Base-by-base conservation (phyloP, 2,113 vertebrate species). In the Trachemys scripta region DNA sequence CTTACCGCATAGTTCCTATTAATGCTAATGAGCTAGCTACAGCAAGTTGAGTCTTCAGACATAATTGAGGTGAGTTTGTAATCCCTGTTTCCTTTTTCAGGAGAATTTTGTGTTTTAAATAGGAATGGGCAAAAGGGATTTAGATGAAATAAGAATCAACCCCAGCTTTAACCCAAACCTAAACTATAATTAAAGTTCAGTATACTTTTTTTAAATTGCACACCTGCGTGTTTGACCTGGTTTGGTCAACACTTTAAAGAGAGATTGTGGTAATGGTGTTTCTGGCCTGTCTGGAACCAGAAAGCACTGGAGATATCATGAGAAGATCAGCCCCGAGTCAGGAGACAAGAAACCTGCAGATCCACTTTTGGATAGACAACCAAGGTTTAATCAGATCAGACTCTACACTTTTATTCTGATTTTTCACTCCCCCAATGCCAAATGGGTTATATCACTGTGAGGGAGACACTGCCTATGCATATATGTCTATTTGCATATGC, bases 11-110 rank as follows among this genome's bases (percentile, higher is more conserved):
- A 92, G 80, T 84, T 92, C 51, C 82, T 85, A 90, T 82, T 89
- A 85, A 47, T 84, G 45, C 59, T 94, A 45, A 97, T 90, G 88
- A 95, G 50, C 35, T 91, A 78, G 19, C 35, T 35, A 49, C 57
- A 90, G 76, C 49, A 96, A 89, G 59, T 82, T 65, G 57, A 84
- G 54, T 78, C 75, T 82, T 92, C 80, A 89, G 80, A 65, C 47
- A 20, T 50, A 79, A 90, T 1, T 85, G 85, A 84, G 79, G 62
- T 94, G 79, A 14, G 56, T 80, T 65, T 35, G 38, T 25, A 53
- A n/a, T 75, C 19, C 56, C 78, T 83, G 62, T 69, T 87, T 38
- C 87, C 81, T 79, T 45, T 72, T 86, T 81, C 35, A 10, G 38
- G 69, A 8, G 6, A 11, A 69, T 53, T 78, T 93, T 82, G 5